Percentiles rank a stretch among this genome's conserved stretches.
Conservation (phyloP, 2,113 vertebrate genomes). For the Pachyramphus minor region DNA sequence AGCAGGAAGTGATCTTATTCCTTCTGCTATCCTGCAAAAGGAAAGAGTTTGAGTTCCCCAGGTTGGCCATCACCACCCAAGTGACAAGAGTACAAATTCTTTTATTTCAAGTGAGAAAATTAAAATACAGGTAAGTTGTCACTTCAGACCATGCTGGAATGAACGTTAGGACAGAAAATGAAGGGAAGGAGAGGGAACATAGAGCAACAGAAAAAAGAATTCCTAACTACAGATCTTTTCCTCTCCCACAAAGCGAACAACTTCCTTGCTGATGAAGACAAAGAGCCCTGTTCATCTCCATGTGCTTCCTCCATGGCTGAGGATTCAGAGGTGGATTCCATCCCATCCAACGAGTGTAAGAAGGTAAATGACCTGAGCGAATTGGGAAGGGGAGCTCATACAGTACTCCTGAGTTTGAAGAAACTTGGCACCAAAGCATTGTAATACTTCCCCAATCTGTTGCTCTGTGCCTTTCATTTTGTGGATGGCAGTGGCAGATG, state of each 20-base stretch:
- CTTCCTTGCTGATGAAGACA: conserved; percentile 74
- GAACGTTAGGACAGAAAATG: neutral
- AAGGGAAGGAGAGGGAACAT: neutral
- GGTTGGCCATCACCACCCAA: neutral
- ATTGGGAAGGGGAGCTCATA: neutral
- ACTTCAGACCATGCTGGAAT: neutral
- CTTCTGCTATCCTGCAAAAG: neutral
- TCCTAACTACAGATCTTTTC: neutral
- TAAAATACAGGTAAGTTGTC: neutral
- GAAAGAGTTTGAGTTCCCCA: neutral
- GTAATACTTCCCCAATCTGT: rapidly evolving
- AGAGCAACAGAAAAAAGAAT: neutral
- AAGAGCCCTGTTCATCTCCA: conserved; percentile 72
- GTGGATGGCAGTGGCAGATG: neutral
- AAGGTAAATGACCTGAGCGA: conserved; percentile 74
- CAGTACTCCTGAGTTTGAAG: neutral
- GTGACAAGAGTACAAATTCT: neutral
- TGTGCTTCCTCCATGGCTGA: conserved; percentile 80
- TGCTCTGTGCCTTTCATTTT: neutral
- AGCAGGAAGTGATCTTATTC: neutral
- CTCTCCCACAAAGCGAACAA: conserved; percentile 54
- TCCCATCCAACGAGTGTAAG: conserved; percentile 86
- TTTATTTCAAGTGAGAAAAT: neutral
- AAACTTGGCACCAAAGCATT: neutral
- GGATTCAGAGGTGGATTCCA: conserved; percentile 82